Percentiles rank a stretch among this genome's conserved stretches.
Evolutionary conservation across 2,888 invertebrate species (phyloP).

Genomic region (Xanthia icteritia): DNA sequence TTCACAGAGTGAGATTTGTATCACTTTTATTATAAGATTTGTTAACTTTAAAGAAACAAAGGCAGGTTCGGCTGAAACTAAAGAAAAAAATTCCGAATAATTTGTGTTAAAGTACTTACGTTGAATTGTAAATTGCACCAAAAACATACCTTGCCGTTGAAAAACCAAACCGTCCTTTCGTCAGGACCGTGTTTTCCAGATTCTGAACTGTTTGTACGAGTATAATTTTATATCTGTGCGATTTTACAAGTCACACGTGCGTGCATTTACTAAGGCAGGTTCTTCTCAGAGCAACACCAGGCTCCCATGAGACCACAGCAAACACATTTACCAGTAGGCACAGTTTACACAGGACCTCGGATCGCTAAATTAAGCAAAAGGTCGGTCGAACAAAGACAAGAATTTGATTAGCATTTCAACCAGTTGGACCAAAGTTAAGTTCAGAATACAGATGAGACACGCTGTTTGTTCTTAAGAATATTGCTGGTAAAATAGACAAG

Average conservation of each 20-base stretch:
- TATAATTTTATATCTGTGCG: conserved; percentile 6
- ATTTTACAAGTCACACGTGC: conserved; percentile 21
- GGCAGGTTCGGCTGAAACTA: neutral
- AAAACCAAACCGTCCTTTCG: conserved; percentile 5
- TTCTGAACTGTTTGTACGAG: conserved; percentile 6
- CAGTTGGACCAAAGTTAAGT: conserved; percentile 64
- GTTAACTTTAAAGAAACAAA: neutral
- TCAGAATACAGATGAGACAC: conserved; percentile 71
- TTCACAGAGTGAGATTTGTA: neutral
- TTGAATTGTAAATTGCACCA: neutral
- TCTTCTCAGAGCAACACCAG: conserved; percentile 46
- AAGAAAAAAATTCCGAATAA: neutral
- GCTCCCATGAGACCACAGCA: conserved; percentile 68
- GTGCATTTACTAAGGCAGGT: conserved; percentile 1
- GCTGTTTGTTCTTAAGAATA: conserved; percentile 34
- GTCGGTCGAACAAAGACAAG: conserved; percentile 75
- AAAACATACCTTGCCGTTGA: neutral
- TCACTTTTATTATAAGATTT: neutral
- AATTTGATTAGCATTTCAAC: conserved; percentile 76
- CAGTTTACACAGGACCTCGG: conserved; percentile 74
- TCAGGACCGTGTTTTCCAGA: neutral
- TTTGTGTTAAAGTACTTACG: neutral
- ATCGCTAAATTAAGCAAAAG: conserved; percentile 73
- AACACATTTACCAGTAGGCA: conserved; percentile 67
- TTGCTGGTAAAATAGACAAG: conserved; percentile 13